Percentiles rank a stretch among this genome's conserved stretches.
Evolutionary conservation across 92 coral and sea anemone genomes (phyloP).

Genomic region (Parazoanthus atlanticus): DNA sequence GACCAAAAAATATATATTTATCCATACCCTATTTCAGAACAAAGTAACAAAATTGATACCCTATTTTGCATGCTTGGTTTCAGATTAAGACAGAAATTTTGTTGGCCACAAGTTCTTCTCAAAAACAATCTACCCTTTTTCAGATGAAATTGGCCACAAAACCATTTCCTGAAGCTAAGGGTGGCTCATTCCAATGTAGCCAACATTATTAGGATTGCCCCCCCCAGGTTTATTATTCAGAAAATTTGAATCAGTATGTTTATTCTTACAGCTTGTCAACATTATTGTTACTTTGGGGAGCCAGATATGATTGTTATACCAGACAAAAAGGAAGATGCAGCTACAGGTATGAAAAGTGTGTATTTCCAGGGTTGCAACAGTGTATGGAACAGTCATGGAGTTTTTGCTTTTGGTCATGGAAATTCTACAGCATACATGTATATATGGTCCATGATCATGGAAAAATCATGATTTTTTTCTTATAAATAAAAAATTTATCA

Average conservation of each 20-base stretch:
- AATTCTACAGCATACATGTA: too few relatives aligned
- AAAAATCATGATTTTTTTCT: too few relatives aligned
- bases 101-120: background rate
- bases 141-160: background rate
- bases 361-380: background rate
- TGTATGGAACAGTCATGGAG: too few relatives aligned
- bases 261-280: slow-evolving; percentile 10
- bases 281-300: slow-evolving; percentile 9
- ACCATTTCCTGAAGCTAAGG: background rate
- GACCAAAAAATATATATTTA: background rate
- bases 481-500: too few relatives aligned
- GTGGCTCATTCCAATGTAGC: background rate
- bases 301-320: slow-evolving; percentile 8
- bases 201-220: background rate
- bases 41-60: background rate
- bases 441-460: too few relatives aligned
- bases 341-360: background rate
- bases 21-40: background rate
- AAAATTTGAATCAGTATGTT: background rate
- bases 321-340: slow-evolving; percentile 4
- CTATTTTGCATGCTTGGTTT: slow-evolving; percentile 1
- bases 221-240: background rate
- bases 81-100: background rate
- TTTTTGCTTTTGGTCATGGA: too few relatives aligned
- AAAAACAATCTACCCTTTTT: background rate